Evolutionary conservation across 2,113 vertebrate genomes (phyloP), one percentile per base, ranked within the genome.

Genomic region (Clinocottus analis): DNA sequence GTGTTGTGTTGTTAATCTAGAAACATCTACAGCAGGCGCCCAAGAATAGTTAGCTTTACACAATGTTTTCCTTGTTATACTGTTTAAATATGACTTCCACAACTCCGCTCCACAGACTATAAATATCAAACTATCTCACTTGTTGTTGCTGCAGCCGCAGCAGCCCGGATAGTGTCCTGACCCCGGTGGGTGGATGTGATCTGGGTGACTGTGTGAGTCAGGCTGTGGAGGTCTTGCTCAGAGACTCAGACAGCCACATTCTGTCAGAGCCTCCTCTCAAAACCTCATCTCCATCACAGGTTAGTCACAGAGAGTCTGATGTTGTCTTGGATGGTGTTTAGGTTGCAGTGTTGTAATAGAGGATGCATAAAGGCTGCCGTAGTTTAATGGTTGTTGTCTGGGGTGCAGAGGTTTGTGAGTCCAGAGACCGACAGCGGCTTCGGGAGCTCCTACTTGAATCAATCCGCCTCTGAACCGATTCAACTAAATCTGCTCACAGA

Each of bases 371-470:
- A n/a, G 17, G 35, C 14, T 37, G 11, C 17, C 43, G 14, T n/a
- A 43, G 60, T 73, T 35, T 7, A 27, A 0, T 3, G 0, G 8
- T 49, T 29, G 35, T 71, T 75, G 17, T 59, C 13, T 76, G 39
- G 23, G 25, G n/a, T 85, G 65, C 90, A 95, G 94, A 90, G 80
- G 66, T 83, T 89, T 39, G 85, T 87, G 47, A 92, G 87, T 74
- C 86, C 89, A 5, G 93, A 95, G 73, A 92, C 91, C 60, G 93
- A 94, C 82, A 90, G 94, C 8, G 89, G 93, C 12, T 86, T 91
- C 80, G 92, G 93, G 56, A 89, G 89, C 37, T 93, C 92, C 43
- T 82, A 90, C 77, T 87, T 88, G 83, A 91, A 85, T 77, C 91
- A 86, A 5, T 93, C 82, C 0, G 43, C 73, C 23, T 79, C 81